These are phyloP conservation scores for Pogonocichla stellata DNA, from an alignment of 2,113 vertebrate genomes.

Conservation along the genomic window DNA sequence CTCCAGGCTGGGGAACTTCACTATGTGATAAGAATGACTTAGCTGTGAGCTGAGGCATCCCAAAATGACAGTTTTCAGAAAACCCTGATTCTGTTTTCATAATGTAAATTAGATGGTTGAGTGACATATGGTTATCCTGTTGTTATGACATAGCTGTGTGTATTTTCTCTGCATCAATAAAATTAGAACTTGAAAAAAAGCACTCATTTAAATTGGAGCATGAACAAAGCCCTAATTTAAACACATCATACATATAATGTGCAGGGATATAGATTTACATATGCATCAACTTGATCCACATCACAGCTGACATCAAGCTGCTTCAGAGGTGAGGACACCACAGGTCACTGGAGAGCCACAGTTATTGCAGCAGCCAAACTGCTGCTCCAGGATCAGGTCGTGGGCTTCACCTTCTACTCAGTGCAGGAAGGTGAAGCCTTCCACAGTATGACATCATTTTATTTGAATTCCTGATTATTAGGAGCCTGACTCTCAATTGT, in stretches of 20 bases:
- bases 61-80: constrained; percentile 58
- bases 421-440: neutral
- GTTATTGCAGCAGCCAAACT: neutral
- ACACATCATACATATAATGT: neutral
- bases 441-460: neutral
- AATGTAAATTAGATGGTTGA: constrained; percentile 50
- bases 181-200: constrained; percentile 38
- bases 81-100: constrained; percentile 50
- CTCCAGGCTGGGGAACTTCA: neutral
- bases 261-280: neutral
- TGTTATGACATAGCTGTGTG: constrained; percentile 18
- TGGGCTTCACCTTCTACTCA: neutral
- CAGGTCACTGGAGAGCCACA: neutral
- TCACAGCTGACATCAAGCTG: neutral
- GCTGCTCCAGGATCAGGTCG: neutral
- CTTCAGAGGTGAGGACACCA: neutral
- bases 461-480: neutral
- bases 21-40: constrained; percentile 22
- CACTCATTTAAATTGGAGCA: neutral
- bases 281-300: neutral
- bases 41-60: constrained; percentile 11
- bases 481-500: neutral
- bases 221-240: neutral
- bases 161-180: neutral
- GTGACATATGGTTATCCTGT: constrained; percentile 42